Percentiles rank a stretch among this genome's conserved stretches.
These are phyloP conservation scores for Hirtodrosophila confusa DNA, from an alignment of 2,888 invertebrate genomes.

Conservation along the genomic window DNA sequence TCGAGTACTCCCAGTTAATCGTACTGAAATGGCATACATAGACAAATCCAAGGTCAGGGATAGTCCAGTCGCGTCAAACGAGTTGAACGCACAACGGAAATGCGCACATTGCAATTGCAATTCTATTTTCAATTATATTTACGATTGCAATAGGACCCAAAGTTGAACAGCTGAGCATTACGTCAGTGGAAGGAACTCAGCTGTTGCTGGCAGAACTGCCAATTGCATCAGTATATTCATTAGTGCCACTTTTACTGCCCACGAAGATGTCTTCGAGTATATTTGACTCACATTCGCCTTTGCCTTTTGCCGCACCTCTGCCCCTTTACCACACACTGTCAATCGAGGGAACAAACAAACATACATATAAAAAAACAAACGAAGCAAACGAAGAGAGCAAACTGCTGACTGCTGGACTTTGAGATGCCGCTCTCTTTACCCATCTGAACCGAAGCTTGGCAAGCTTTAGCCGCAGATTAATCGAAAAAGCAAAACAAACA, in stretches of 20 bases:
- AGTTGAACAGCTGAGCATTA: slow-evolving; percentile 20
- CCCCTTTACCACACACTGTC: background rate
- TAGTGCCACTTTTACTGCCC: slow-evolving; percentile 24
- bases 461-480: background rate
- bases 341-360: slow-evolving; percentile 17
- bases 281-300: slow-evolving; percentile 71
- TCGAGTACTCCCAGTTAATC: no score
- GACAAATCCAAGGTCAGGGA: slow-evolving; percentile 36
- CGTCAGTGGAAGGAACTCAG: slow-evolving; percentile 30
- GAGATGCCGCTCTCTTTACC: slow-evolving; percentile 7
- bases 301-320: slow-evolving; percentile 28
- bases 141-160: slow-evolving; percentile 4
- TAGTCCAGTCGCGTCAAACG: slow-evolving; percentile 15
- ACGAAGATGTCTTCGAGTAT: slow-evolving; percentile 31
- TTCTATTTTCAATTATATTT: slow-evolving; percentile 20
- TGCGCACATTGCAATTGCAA: slow-evolving; percentile 30
- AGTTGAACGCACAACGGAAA: slow-evolving; percentile 26
- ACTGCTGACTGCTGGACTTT: slow-evolving; percentile 31
- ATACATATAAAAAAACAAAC: slow-evolving; percentile 10
- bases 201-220: slow-evolving; percentile 23
- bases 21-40: background rate
- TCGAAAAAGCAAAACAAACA: background rate
- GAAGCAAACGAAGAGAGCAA: slow-evolving; percentile 7
- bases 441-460: background rate
- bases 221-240: slow-evolving; percentile 56